phyloP scores from a whole-genome alignment of 2,797 vertebrate species.

The Anisognathus igniventris region DNA sequence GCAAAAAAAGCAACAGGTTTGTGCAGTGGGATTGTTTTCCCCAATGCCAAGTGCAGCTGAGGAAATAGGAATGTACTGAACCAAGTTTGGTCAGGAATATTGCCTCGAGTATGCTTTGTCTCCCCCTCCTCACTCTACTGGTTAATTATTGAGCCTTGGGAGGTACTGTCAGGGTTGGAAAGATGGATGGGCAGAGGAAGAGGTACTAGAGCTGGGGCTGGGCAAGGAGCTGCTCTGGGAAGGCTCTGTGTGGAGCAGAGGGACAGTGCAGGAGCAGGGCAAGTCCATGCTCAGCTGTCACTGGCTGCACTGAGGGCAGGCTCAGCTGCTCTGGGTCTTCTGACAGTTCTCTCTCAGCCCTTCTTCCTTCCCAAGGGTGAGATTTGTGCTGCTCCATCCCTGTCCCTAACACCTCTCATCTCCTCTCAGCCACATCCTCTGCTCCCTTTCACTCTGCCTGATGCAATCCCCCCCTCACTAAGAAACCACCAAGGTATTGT shows the following conservation, averaged over 20 bases:
- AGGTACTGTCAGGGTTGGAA: not conserved
- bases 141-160: not conserved
- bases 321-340: not conserved
- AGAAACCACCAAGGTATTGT: not conserved
- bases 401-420: not conserved
- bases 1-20: not conserved
- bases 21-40: not conserved
- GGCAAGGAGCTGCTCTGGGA: not conserved
- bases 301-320: not conserved
- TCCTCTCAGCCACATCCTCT: not conserved
- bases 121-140: not conserved
- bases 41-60: not conserved
- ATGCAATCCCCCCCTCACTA: not conserved
- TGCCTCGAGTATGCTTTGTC: not conserved
- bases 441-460: not conserved
- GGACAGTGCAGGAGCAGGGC: not conserved
- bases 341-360: not conserved
- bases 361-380: not conserved
- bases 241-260: not conserved
- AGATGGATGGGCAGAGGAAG: not conserved
- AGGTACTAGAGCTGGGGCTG: not conserved
- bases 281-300: not conserved
- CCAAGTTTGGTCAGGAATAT: not conserved
- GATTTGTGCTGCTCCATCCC: not conserved
- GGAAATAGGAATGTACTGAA: not conserved